phyloP scores from a whole-genome alignment of 30 jellyfish, hydroid and myxozoan genomes.

The Aurelia coerulea region DNA sequence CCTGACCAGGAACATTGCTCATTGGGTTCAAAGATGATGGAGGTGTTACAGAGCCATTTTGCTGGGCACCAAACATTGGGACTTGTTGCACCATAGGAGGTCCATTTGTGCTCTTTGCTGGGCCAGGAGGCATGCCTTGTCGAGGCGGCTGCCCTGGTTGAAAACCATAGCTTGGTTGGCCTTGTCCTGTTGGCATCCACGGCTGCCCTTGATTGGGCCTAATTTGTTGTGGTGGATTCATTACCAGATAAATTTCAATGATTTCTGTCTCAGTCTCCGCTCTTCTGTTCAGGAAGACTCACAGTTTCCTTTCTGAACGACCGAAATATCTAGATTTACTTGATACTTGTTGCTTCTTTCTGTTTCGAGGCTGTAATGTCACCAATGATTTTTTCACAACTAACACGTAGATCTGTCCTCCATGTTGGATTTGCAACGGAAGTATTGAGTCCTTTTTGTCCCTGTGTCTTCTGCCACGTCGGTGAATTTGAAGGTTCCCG shows the following conservation, averaged over 20 bases:
- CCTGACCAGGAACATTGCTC: conserved; percentile 29
- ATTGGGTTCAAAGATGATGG: conserved; percentile 67
- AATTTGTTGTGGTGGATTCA: conserved; percentile 46
- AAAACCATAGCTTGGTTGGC: conserved; percentile 4
- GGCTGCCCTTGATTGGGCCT: conserved; percentile 66
- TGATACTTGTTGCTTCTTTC: too few species aligned
- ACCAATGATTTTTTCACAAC: conserved; percentile 17
- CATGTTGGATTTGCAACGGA: conserved; percentile 68
- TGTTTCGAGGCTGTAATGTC: too few species aligned
- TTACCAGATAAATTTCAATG: not conserved
- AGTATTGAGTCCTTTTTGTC: conserved; percentile 31
- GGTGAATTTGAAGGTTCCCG: conserved; percentile 66
- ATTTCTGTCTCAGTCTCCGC: too few species aligned
- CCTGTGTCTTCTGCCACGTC: conserved; percentile 88
- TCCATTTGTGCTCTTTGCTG: conserved; percentile 48
- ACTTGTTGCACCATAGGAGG: conserved; percentile 41
- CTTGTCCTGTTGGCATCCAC: conserved; percentile 53
- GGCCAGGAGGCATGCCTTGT: conserved; percentile 33
- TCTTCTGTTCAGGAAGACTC: too few species aligned
- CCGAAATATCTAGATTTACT: too few species aligned
- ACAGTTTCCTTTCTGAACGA: too few species aligned
- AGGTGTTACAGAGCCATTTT: conserved; percentile 59
- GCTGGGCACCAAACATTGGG: conserved; percentile 58
- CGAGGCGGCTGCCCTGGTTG: conserved; percentile 42
- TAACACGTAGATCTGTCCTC: conserved; percentile 44